Base-by-base conservation (phyloP, 2,888 invertebrate species). In the Elmis aenea region DNA sequence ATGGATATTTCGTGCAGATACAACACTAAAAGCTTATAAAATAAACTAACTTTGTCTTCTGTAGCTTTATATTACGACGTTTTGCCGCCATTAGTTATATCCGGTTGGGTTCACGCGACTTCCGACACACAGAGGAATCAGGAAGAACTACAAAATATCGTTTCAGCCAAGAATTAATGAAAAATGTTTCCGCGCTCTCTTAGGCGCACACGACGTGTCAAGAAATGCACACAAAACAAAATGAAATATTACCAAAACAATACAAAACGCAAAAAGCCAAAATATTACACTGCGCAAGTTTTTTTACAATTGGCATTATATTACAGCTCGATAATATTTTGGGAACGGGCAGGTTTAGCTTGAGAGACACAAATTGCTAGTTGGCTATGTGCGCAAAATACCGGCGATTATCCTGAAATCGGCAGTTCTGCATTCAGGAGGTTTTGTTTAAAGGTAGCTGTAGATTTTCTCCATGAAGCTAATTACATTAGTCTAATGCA, bases 61-160 rank as follows among this genome's bases (percentile, higher is more conserved):
- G 48, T 48, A 54, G 51, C 54, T 57, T 50, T 57, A 50, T 50
- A 51, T 52, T 48, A 52, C 52, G 55, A 55, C 58, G 50, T 58
- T 59, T 59, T 55, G 51, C 53, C 55, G 55, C 56, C 56, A 59
- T 59, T 56, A 57, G 54, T 59, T 59, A 58, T 59, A 55, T 59
- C 59, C 59, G 59, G 59, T 56, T 53, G 48, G 52, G 47, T 57
- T 52, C 57, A 51, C 56, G 50, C 48, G 53, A 51, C 53, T 54
- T 55, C 58, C 54, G 44, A 31, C 44, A 47, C 46, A 50, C 47
- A 52, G 45, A 45, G 40, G 50, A 50, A 45, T 45, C 42, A 33
- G 38, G 44, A 50, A 49, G 42, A 45, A 39, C 45, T 42, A 42
- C 45, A 46, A 42, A 50, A 50, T 48, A 39, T 43, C 42, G 38